These are phyloP conservation scores for Sphyrna mokarran DNA, from an alignment of 2,113 vertebrate genomes.

Conservation along the genomic window DNA sequence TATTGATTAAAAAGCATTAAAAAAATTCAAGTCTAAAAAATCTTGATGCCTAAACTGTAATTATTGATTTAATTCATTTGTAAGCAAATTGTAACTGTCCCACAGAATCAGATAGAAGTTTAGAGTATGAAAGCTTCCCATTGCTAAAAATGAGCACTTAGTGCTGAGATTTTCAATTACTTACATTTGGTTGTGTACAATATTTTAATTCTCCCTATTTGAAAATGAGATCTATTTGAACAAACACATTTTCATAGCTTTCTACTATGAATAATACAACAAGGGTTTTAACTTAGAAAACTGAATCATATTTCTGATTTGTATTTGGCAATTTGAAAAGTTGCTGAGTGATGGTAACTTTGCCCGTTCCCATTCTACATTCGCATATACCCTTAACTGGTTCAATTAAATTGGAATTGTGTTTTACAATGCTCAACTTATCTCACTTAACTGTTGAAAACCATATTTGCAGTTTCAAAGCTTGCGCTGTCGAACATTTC, in stretches of 20 bases:
- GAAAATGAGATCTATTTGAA: background rate
- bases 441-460: background rate
- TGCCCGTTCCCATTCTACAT: background rate
- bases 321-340: background rate
- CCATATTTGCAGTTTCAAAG: background rate
- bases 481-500: no score
- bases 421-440: background rate
- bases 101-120: background rate
- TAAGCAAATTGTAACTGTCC: background rate
- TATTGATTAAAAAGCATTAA: background rate
- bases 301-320: background rate
- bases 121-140: background rate
- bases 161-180: conserved; percentile 4
- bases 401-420: background rate
- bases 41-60: background rate
- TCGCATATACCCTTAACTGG: background rate
- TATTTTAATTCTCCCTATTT: background rate
- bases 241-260: background rate
- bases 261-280: background rate
- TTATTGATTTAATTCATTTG: background rate
- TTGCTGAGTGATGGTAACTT: background rate
- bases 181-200: background rate
- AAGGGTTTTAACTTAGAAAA: background rate
- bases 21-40: background rate
- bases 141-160: background rate